Percentiles rank a stretch among this genome's conserved stretches.
Conservation (phyloP, 2,113 vertebrate species). For the Todiramphus chloris region DNA sequence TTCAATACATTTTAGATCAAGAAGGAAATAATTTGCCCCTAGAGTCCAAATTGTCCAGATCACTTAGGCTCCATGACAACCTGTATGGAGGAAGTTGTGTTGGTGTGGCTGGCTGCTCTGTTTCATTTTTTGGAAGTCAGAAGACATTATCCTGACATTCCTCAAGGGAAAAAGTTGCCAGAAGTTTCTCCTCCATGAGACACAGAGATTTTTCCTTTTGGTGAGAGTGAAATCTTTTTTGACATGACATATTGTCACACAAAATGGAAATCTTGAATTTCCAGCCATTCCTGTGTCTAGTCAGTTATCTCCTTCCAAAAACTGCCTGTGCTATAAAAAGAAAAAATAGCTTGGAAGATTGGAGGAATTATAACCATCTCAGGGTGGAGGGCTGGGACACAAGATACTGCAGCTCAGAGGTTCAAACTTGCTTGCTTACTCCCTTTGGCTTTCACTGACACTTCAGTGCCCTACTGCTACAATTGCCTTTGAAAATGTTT, state of each 20-base stretch:
- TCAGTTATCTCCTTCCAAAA: conserved; percentile 22
- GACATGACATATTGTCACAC: neutral
- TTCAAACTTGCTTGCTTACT: neutral
- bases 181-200: conserved; percentile 27
- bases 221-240: conserved; percentile 29
- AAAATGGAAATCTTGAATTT: conserved; percentile 44
- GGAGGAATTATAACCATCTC: conserved; percentile 7
- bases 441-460: neutral
- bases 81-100: conserved; percentile 2
- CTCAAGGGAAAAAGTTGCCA: conserved; percentile 37
- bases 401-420: neutral
- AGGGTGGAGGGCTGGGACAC: neutral
- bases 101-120: conserved; percentile 42
- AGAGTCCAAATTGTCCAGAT: neutral
- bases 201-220: conserved; percentile 35
- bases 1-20: conserved; percentile 36
- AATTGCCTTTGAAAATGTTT: neutral
- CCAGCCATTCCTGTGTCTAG: neutral
- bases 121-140: conserved; percentile 61
- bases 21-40: neutral
- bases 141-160: conserved; percentile 62
- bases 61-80: conserved; percentile 37
- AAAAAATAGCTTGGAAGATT: neutral
- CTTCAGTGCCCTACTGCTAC: neutral
- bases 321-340: neutral